Evolutionary conservation across 2,113 vertebrate species (phyloP).

Genomic region (Hippolais icterina): DNA sequence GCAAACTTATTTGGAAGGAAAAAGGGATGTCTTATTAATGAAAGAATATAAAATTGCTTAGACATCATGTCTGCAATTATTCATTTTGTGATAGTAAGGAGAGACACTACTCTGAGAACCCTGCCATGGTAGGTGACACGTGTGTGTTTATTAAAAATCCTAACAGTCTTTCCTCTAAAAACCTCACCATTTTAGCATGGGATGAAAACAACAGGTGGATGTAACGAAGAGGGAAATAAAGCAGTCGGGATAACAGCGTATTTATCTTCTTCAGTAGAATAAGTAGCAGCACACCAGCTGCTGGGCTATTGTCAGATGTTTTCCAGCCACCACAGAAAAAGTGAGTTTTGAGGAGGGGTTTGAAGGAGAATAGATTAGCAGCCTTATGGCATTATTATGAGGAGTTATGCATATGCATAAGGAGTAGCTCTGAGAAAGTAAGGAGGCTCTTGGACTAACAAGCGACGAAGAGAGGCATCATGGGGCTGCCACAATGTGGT

Average conservation of each 20-base stretch:
- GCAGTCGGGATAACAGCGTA: neutral
- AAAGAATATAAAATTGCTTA: neutral
- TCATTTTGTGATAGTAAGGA: neutral
- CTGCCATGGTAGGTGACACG: neutral
- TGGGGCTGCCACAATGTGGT: neutral
- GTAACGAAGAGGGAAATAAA: neutral
- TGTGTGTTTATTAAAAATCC: neutral
- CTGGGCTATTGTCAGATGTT: constrained; percentile 49
- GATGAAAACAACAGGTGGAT: constrained; percentile 52
- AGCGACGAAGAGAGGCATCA: constrained; percentile 32
- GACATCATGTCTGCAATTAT: neutral
- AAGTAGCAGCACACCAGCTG: constrained; percentile 54
- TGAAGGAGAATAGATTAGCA: constrained; percentile 65
- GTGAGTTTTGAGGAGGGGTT: constrained; percentile 56
- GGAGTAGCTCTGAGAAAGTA: constrained; percentile 53
- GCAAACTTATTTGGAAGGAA: neutral
- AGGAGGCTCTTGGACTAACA: constrained; percentile 60
- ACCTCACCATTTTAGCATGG: neutral
- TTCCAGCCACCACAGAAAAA: constrained; percentile 51
- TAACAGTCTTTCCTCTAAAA: neutral
- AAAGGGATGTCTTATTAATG: neutral
- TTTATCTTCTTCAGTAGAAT: constrained; percentile 48
- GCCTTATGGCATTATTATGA: constrained; percentile 50
- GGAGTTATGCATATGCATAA: constrained; percentile 62
- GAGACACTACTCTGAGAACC: neutral